These are phyloP conservation scores for Aplidium turbinatum DNA, from an alignment of 23 tunicate species.

Conservation along the genomic window DNA sequence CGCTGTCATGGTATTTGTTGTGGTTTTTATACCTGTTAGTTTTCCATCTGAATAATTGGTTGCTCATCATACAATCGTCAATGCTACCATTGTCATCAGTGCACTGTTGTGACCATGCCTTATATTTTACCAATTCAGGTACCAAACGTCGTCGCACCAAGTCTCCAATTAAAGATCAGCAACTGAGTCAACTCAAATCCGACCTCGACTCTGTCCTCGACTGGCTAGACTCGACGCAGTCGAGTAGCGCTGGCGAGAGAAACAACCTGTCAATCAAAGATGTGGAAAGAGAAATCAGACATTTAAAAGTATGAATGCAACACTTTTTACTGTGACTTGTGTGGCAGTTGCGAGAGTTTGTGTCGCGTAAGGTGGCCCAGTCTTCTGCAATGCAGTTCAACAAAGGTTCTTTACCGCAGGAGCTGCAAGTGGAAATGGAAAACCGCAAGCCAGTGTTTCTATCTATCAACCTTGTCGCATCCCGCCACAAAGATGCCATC, in stretches of 20 bases:
- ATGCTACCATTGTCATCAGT: too few relatives aligned
- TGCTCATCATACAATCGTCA: too few relatives aligned
- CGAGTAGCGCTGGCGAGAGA: constrained; percentile 1
- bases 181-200: constrained; percentile 23
- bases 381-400: too few relatives aligned
- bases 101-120: too few relatives aligned
- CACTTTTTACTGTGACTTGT: too few relatives aligned
- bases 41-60: not conserved
- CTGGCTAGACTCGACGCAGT: constrained; percentile 49
- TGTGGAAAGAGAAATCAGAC: constrained; percentile 22
- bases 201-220: constrained; percentile 48
- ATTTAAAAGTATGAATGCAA: constrained; percentile 31
- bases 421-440: constrained; percentile 29
- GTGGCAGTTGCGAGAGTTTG: too few relatives aligned
- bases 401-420: too few relatives aligned
- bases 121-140: too few relatives aligned
- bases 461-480: constrained; percentile 57
- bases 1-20: not conserved
- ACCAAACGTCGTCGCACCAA: too few relatives aligned
- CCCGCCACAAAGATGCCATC: constrained; percentile 10
- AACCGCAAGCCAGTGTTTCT: constrained; percentile 44
- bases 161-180: constrained; percentile 2
- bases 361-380: too few relatives aligned
- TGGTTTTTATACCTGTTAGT: not conserved
- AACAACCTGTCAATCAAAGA: constrained; percentile 20